Base-by-base conservation (phyloP, 2,888 invertebrate species). In the Rhingia campestris region DNA sequence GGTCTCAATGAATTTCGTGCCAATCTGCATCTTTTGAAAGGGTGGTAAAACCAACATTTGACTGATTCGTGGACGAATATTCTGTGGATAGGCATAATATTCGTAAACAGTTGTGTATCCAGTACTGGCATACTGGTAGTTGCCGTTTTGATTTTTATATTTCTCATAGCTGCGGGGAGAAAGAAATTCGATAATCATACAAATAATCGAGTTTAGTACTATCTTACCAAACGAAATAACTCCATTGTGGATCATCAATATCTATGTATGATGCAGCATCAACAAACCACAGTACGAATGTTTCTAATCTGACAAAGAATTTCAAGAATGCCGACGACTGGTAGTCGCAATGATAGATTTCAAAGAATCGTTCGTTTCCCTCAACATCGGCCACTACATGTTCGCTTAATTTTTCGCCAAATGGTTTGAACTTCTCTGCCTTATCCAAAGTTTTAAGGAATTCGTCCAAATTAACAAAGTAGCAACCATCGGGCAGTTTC, bases 261-360 rank as follows among this genome's bases (percentile, higher is more conserved):
- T 99, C 98, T 87, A 99, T 97, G 89, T 95, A 98, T 41, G 96
- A 97, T 0, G 98, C 98, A 10, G 97, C 98, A 93, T 99, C 99
- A 87, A 99, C 97, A 91, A 95, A 99, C 96, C 97, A 99, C 77
- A 98, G 92, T 7, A 99, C 93, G 89, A 98, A 97, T 0, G 97
- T 97, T 92, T 99, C 98, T 87, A 99, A 92, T 66, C 96, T 93
- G 86, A 95, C 93, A 90, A 98, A 97, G 90, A 95, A 98, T 4
- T 93, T 93, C 33, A 94, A 90, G 90, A 98, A 98, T 0, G 95
- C 95, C 0, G 94, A 94, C 63, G 93, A 93, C 10, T 93, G 93
- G 86, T 94, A 94, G 88, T 95, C 94, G 88, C 95, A 94, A 87
- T 94, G 93, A 89, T 96, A 97, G n/a, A 98, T 94, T 92, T 97